These are phyloP conservation scores for Pituophis catenifer DNA, from an alignment of 2,113 vertebrate species.

Conservation along the genomic window DNA sequence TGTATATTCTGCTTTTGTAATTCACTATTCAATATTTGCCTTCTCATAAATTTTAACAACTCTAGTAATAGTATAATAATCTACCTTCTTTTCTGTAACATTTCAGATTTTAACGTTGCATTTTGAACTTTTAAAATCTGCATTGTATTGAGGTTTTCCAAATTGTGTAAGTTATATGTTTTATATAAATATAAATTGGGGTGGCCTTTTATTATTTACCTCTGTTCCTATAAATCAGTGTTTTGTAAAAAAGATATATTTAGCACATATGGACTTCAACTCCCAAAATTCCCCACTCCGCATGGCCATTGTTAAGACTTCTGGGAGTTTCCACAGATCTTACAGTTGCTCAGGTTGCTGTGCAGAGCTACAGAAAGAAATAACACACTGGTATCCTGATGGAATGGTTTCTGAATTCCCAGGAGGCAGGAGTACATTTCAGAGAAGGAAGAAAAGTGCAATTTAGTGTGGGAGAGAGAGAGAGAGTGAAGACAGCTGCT, in stretches of 20 bases:
- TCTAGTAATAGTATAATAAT: no score
- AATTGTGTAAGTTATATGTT: background rate
- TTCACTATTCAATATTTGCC: no score
- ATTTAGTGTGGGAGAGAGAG: background rate
- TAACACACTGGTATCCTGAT: background rate
- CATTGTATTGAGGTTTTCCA: background rate
- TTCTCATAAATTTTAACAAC: no score
- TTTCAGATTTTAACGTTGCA: background rate
- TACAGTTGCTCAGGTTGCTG: background rate
- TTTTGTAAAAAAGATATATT: background rate
- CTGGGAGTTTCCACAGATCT: background rate
- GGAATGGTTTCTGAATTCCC: background rate
- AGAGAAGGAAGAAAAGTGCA: background rate
- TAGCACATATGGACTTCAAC: background rate
- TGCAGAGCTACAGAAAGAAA: background rate
- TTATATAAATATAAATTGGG: no score
- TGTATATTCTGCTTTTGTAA: no score
- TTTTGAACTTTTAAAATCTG: background rate
- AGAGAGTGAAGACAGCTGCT: background rate
- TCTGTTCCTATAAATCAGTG: background rate
- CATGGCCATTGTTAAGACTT: background rate
- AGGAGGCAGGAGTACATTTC: background rate
- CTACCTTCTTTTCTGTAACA: background rate
- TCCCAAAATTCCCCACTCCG: background rate
- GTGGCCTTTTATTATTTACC: background rate